Evolutionary conservation across 30 jellyfish, hydroid and myxozoan species (phyloP), one percentile per base, ranked within the genome.

Genomic region (Rhopilema esculentum): DNA sequence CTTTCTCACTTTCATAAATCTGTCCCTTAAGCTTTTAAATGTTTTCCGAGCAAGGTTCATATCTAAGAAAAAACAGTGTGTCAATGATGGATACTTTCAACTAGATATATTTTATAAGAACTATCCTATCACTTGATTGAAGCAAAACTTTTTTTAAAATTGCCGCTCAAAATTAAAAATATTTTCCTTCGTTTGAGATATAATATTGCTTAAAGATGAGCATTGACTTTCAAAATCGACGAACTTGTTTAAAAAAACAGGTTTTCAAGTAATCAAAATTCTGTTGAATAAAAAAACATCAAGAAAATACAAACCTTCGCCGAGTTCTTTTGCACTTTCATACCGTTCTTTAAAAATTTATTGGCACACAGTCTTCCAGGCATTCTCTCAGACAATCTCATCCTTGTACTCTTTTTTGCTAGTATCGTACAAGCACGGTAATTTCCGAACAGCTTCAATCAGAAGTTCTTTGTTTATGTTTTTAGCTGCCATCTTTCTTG

Each of bases 401-500:
- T 65, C 49, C 69, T 81, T 81, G 65, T 80, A 62, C 21, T 80
- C 90, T 49, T 30, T n/a, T 40, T 48, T 80, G 66, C 65, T 8
- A 19, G 63, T 81, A 69, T 81, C 91, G 80, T 81, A 81, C 17
- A 81, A 8, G 53, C 83, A 66, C 9, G 91, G 83, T 16, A 27
- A 30, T 25, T 81, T 81, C 62, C 72, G 64, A 24, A 81, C 76
- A 31, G 83, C 52, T 50, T 81, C 75, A 49, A 66, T 81, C 33
- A 78, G 68, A 64, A 73, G 69, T 40, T 73, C 84, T 48, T 73
- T 73, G 69, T 40, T 73, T 32, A 73, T 32, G 28, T 8, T 16
- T 73, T 31, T 40, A 16, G 69, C 12, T 19, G 84, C 84, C 84
- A 73, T 73, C 84, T 32, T 73, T 33, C 51, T 12, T 29, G 33